A percentile compares a stretch with the other conserved stretches of the same genome.
These are phyloP conservation scores for Drosophila atripex DNA, from an alignment of 2,888 invertebrate genomes.

Conservation along the genomic window DNA sequence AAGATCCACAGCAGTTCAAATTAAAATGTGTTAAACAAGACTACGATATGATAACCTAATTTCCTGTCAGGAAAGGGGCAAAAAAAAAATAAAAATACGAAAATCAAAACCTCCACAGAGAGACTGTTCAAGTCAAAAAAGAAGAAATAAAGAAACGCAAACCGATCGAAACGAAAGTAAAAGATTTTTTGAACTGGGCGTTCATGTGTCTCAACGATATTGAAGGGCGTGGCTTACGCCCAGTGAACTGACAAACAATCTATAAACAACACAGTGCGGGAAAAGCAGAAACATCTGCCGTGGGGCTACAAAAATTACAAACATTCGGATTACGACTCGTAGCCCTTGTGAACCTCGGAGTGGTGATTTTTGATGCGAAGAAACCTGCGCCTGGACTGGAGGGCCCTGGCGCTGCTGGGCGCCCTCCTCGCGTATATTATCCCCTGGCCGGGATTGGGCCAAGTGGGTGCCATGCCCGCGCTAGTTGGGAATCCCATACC, in stretches of 20 bases:
- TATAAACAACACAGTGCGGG: slow-evolving; percentile 36
- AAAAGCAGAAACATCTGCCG: slow-evolving; percentile 9
- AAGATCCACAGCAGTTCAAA: slow-evolving; percentile 72
- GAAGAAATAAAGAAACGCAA: slow-evolving; percentile 20
- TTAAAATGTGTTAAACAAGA: slow-evolving; percentile 74
- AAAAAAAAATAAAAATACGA: slow-evolving; percentile 16
- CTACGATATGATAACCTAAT: slow-evolving; percentile 78
- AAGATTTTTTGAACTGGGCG: slow-evolving; percentile 53
- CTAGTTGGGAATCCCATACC: slow-evolving; percentile 51
- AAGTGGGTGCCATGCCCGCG: slow-evolving; percentile 81
- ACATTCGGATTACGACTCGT: slow-evolving; percentile 25
- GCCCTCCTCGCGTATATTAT: slow-evolving; percentile 84
- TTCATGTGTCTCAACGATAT: slow-evolving; percentile 70
- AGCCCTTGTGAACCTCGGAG: slow-evolving; percentile 27
- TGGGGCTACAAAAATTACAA: slow-evolving; percentile 14
- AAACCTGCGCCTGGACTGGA: slow-evolving; percentile 82
- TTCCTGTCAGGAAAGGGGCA: slow-evolving; percentile 51
- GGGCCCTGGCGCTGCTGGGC: slow-evolving; percentile 84
- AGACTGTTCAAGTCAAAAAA: slow-evolving; percentile 21
- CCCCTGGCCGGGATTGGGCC: slow-evolving; percentile 78
- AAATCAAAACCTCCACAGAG: slow-evolving; percentile 35
- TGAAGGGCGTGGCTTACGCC: slow-evolving; percentile 70
- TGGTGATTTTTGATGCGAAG: slow-evolving; percentile 82
- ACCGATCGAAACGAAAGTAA: slow-evolving; percentile 66
- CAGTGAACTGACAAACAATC: slow-evolving; percentile 48